phyloP scores from a whole-genome alignment of 2,113 vertebrate genomes.

The Protobothrops mucrosquamatus region DNA sequence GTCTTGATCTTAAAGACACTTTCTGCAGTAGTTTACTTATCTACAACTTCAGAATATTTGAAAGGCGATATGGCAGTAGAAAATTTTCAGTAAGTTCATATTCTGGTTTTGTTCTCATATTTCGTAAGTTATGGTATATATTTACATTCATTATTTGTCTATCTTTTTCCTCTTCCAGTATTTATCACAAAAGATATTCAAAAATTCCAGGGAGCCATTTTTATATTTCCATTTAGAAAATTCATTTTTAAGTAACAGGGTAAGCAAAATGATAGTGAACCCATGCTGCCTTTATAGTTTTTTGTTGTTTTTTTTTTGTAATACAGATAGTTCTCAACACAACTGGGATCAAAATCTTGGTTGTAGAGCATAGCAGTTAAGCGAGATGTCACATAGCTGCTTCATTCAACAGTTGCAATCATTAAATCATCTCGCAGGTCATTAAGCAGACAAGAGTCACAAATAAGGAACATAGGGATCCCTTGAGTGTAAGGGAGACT shows the following conservation, averaged over 20 bases:
- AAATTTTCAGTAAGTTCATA: conserved; percentile 78
- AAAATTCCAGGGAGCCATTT: not conserved
- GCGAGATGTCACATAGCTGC: not conserved
- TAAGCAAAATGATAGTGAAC: not conserved
- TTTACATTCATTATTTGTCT: not conserved
- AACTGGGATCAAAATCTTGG: not conserved
- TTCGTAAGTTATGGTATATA: fast-evolving
- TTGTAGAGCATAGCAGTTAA: not conserved
- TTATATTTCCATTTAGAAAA: not conserved
- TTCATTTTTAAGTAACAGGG: not conserved
- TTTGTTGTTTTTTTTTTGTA: not conserved
- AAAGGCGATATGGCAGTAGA: conserved; percentile 81
- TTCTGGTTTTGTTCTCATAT: not conserved
- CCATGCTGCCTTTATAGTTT: not conserved
- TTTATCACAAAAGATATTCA: not conserved
- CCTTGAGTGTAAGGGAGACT: not conserved
- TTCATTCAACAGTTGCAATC: not conserved
- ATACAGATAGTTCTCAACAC: not conserved
- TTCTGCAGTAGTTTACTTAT: conserved; percentile 81
- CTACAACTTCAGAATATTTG: conserved; percentile 83
- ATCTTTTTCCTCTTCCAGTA: not conserved
- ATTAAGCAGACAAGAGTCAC: not conserved
- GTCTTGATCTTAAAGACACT: conserved; percentile 79
- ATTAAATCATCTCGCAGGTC: not conserved
- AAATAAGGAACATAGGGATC: not conserved